These are phyloP conservation scores for Caenorhabditis uteleia DNA, from an alignment of 2,888 invertebrate species.

Conservation along the genomic window DNA sequence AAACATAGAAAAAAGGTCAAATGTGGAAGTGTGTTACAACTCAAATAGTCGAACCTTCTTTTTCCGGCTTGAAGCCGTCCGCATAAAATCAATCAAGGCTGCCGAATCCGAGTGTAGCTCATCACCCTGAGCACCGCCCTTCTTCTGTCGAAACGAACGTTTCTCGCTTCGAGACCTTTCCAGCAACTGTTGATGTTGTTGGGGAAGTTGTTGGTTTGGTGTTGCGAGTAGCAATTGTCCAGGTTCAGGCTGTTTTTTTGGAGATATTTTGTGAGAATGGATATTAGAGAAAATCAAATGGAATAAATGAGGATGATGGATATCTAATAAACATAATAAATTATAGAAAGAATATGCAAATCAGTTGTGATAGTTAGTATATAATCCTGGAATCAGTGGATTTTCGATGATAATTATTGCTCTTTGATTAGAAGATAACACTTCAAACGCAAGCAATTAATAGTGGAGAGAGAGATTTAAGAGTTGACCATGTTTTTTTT, in stretches of 20 bases:
- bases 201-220: not conserved
- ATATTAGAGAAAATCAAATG: not conserved
- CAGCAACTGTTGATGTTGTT: slow-evolving; percentile 20
- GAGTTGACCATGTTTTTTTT: not conserved
- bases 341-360: not conserved
- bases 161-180: slow-evolving; percentile 55
- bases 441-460: not conserved
- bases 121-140: slow-evolving; percentile 33
- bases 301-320: too few species aligned
- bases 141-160: slow-evolving; percentile 60
- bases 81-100: slow-evolving; percentile 62
- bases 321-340: not conserved
- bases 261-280: not conserved
- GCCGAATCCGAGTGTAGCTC: slow-evolving; percentile 58
- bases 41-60: slow-evolving; percentile 42
- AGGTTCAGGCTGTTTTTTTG: slow-evolving; percentile 16
- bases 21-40: too few species aligned
- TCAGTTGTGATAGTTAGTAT: slow-evolving; percentile 1
- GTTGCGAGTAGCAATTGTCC: slow-evolving; percentile 3
- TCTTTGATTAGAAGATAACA: not conserved
- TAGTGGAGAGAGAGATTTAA: not conserved
- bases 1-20: too few species aligned
- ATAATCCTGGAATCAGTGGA: not conserved
- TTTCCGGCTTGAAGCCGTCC: slow-evolving; percentile 49
- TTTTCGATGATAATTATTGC: not conserved